Conservation (phyloP, 2,797 vertebrate genomes). For the Podarcis lilfordi region DNA sequence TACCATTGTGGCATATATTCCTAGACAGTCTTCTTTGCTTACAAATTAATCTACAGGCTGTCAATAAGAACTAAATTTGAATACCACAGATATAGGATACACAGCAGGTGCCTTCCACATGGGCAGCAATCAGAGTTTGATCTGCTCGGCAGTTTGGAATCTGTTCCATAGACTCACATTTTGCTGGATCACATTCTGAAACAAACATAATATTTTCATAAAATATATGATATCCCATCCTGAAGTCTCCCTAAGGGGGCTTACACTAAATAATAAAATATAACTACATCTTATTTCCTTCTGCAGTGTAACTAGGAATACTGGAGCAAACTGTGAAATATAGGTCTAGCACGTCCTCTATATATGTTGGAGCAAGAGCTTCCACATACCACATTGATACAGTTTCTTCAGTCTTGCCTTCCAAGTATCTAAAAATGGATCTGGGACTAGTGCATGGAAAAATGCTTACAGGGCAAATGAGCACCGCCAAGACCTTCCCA, state of each 20-base stretch:
- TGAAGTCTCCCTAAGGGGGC: not conserved
- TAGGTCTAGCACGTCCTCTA: not conserved
- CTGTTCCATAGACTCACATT: slow-evolving; percentile 80
- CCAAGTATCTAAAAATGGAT: not conserved
- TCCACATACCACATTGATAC: not conserved
- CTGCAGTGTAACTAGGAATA: not conserved
- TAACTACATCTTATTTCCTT: not conserved
- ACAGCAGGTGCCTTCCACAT: slow-evolving; percentile 89
- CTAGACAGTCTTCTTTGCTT: not conserved
- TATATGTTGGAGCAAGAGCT: not conserved
- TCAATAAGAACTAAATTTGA: slow-evolving; percentile 18
- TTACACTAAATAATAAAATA: not conserved
- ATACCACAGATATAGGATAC: slow-evolving; percentile 92
- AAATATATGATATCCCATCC: not conserved
- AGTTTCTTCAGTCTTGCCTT: not conserved
- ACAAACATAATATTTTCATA: slow-evolving; percentile 11
- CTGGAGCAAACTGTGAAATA: not conserved
- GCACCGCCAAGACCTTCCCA: not conserved
- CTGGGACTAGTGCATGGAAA: not conserved
- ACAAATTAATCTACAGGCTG: not conserved
- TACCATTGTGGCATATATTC: not conserved
- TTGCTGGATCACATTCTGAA: slow-evolving; percentile 92
- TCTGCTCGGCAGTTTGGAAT: slow-evolving; percentile 87
- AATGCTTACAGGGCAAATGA: not conserved
- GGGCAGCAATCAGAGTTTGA: slow-evolving; percentile 85